phyloP scores from a whole-genome alignment of 2,888 invertebrate genomes.

The Allygus modestus region DNA sequence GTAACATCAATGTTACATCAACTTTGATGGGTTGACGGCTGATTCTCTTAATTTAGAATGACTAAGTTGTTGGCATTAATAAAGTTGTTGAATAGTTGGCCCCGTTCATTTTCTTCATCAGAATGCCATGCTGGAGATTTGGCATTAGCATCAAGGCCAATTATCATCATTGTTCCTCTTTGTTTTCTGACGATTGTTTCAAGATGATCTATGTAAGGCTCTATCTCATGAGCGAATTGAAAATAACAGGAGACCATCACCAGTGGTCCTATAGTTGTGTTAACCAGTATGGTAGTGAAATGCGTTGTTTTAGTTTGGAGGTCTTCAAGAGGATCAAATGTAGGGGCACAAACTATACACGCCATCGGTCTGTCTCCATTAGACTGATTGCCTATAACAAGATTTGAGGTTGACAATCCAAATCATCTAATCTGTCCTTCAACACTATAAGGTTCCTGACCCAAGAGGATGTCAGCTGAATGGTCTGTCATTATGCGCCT shows the following conservation, averaged over 20 bases:
- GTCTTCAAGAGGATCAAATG: background rate
- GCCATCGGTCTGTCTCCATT: constrained; percentile 3
- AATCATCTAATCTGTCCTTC: constrained; percentile 3
- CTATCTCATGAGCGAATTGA: background rate
- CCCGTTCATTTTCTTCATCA: background rate
- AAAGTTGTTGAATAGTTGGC: background rate
- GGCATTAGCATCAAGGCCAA: constrained; percentile 34
- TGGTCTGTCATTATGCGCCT: background rate
- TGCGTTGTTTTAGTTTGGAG: background rate
- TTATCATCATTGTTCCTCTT: background rate
- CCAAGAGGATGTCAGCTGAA: background rate
- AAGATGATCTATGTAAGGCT: background rate
- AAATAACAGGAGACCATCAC: constrained; percentile 13
- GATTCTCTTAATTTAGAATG: background rate
- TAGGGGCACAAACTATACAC: background rate
- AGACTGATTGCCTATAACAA: background rate
- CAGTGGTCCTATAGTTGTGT: constrained; percentile 3
- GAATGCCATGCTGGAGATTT: constrained; percentile 11
- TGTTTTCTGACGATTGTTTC: background rate
- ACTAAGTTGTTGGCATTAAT: background rate
- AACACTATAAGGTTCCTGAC: constrained; percentile 20
- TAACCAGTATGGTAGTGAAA: background rate
- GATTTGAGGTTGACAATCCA: background rate
- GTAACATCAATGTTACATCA: constrained; percentile 53
- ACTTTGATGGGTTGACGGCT: background rate